phyloP scores from a whole-genome alignment of 2,797 vertebrate species.

The Xerus rutilus region DNA sequence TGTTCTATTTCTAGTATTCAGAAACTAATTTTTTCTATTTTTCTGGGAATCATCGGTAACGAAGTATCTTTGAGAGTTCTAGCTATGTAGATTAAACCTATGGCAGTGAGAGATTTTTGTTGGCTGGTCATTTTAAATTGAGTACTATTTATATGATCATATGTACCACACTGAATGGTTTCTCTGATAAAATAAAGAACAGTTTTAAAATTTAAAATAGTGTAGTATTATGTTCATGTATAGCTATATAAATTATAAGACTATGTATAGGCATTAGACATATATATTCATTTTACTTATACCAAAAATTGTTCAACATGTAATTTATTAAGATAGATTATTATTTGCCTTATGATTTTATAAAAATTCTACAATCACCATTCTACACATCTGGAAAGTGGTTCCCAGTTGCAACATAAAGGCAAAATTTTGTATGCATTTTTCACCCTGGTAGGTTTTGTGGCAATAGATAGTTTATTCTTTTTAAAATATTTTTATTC shows the following conservation, averaged over 20 bases:
- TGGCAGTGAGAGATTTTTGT: neutral
- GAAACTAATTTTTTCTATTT: slow-evolving; percentile 10
- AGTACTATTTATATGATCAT: neutral
- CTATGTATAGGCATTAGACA: neutral
- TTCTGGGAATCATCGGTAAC: neutral
- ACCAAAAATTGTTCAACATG: neutral
- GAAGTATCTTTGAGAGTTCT: slow-evolving; percentile 25
- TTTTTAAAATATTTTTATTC: slow-evolving; percentile 44
- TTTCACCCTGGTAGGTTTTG: slow-evolving; percentile 9
- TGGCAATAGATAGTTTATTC: neutral
- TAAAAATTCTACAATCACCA: neutral
- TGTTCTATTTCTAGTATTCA: neutral
- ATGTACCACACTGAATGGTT: neutral
- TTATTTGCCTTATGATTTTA: slow-evolving; percentile 45
- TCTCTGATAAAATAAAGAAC: slow-evolving; percentile 26
- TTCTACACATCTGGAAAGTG: slow-evolving; percentile 40
- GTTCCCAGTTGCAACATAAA: neutral
- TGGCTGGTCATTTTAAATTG: neutral
- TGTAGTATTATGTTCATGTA: neutral
- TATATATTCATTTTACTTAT: slow-evolving; percentile 19
- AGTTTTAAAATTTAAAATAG: neutral
- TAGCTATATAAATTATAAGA: neutral
- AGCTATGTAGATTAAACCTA: neutral
- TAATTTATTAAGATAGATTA: slow-evolving; percentile 10
- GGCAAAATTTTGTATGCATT: neutral